Conservation (phyloP, 2,113 vertebrate genomes). For the Oreochromis aureus region DNA sequence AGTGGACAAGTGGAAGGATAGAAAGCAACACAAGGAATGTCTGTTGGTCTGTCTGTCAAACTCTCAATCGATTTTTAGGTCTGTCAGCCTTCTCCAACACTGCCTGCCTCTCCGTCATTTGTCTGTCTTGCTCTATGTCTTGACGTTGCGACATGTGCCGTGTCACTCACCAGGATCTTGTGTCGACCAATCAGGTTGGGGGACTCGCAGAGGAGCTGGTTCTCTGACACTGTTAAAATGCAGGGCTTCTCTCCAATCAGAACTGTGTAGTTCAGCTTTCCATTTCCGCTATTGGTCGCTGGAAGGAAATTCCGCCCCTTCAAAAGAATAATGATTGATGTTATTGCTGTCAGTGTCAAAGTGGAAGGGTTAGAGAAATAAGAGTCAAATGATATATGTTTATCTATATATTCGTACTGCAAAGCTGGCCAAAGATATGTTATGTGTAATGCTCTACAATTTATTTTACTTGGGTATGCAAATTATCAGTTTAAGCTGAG, state of each 20-base stretch:
- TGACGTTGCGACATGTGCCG: neutral
- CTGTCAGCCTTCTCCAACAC: neutral
- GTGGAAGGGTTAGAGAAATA: neutral
- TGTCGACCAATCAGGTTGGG: slow-evolving; percentile 93
- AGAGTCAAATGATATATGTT: neutral
- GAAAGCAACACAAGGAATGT: slow-evolving; percentile 27
- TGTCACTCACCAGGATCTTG: slow-evolving; percentile 89
- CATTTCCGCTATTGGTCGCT: slow-evolving; percentile 84
- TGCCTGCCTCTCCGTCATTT: neutral
- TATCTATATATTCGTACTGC: neutral
- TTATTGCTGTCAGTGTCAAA: neutral
- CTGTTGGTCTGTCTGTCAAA: slow-evolving; percentile 26
- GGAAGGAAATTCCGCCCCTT: slow-evolving; percentile 95
- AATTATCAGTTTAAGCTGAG: neutral
- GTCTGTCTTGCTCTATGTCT: neutral
- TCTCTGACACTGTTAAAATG: slow-evolving; percentile 88
- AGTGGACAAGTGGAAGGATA: slow-evolving; percentile 9
- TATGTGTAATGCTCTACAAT: neutral
- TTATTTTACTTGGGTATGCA: neutral
- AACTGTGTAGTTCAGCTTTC: slow-evolving; percentile 94
- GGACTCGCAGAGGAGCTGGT: slow-evolving; percentile 94
- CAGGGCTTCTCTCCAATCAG: slow-evolving; percentile 94
- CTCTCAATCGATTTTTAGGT: neutral
- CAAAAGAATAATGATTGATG: neutral
- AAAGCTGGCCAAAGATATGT: neutral